Evolutionary conservation across 2,797 vertebrate species (phyloP).

Genomic region (Acridotheres tristis): DNA sequence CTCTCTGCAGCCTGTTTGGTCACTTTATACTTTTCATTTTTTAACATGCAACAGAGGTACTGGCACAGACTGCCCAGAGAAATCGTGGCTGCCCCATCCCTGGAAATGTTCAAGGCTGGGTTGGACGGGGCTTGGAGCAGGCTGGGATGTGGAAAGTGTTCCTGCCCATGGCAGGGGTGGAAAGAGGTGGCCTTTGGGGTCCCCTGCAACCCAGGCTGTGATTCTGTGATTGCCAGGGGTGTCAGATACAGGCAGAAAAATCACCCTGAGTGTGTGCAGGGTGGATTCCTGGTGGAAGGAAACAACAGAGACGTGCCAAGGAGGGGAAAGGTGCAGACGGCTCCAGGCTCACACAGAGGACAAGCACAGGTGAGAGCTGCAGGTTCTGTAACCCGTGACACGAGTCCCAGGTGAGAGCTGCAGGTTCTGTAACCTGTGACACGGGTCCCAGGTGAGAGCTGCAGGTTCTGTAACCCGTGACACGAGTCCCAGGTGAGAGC

Average conservation of each 20-base stretch:
- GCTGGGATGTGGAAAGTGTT: background rate
- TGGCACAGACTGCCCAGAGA: background rate
- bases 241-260: background rate
- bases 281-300: background rate
- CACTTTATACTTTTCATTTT: background rate
- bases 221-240: background rate
- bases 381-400: too few species aligned
- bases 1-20: background rate
- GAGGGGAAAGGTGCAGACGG: background rate
- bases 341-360: rapidly evolving
- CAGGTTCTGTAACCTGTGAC: too few species aligned
- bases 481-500: rapidly evolving
- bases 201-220: background rate
- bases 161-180: background rate
- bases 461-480: too few species aligned
- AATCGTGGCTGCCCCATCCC: background rate
- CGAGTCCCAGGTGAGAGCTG: too few species aligned
- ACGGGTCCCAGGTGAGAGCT: too few species aligned
- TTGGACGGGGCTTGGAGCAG: rapidly evolving
- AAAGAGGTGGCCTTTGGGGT: background rate
- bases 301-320: rapidly evolving
- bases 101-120: background rate
- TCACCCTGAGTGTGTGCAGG: rapidly evolving
- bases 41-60: background rate
- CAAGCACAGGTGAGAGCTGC: rapidly evolving